Conservation (phyloP, 2,113 vertebrate genomes). For the Albula goreensis region DNA sequence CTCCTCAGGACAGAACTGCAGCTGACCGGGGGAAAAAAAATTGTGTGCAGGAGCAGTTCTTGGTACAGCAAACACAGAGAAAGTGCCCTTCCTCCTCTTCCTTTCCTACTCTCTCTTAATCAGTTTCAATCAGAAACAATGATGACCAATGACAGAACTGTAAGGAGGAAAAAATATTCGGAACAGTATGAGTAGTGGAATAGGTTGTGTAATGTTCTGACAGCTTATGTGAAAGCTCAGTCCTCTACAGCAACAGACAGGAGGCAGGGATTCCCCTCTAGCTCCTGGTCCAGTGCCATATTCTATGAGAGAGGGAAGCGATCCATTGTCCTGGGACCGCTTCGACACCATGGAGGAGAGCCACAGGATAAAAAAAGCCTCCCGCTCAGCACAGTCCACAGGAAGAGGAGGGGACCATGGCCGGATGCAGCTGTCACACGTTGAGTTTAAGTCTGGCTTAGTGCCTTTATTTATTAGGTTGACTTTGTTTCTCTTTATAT, state of each 20-base stretch:
- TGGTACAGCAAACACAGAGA: background rate
- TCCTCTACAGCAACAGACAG: background rate
- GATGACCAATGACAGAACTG: background rate
- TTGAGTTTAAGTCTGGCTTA: background rate
- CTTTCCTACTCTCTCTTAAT: background rate
- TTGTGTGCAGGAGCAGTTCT: background rate
- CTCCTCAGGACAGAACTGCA: background rate
- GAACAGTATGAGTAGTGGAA: background rate
- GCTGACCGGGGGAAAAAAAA: background rate
- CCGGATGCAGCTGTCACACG: background rate
- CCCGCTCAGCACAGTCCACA: background rate
- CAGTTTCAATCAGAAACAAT: background rate
- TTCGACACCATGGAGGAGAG: background rate
- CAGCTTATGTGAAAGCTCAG: background rate
- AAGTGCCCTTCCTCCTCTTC: background rate
- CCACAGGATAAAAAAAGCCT: background rate
- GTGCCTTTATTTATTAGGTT: background rate
- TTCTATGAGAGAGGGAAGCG: background rate
- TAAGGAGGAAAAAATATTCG: background rate
- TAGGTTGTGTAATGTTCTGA: background rate
- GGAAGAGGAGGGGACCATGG: background rate
- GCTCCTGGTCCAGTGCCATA: background rate
- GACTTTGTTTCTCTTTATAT: constrained; percentile 2
- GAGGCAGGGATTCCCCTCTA: background rate
- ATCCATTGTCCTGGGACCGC: background rate